Evolutionary conservation across 2,113 vertebrate species (phyloP).

Genomic region (Cyprinus carpio): DNA sequence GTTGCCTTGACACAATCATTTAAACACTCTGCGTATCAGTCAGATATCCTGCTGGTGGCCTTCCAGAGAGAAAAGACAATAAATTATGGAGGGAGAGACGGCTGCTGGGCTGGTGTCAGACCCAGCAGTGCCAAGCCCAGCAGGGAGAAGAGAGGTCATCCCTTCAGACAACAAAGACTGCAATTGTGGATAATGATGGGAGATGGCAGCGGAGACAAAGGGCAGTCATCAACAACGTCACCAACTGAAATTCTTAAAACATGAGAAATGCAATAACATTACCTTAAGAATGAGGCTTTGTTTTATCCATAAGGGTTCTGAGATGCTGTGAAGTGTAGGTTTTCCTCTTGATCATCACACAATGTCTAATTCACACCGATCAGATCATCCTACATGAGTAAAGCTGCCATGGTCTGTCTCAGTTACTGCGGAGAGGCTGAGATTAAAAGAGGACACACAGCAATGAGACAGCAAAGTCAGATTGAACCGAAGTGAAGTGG

Average conservation of each 20-base stretch:
- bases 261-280: constrained; percentile 17
- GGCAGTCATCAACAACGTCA: constrained; percentile 19
- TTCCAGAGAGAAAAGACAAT: constrained; percentile 9
- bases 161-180: constrained; percentile 50
- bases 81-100: not conserved
- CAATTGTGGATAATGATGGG: constrained; percentile 50
- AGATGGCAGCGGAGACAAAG: constrained; percentile 40
- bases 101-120: constrained; percentile 23
- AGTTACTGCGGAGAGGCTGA: not conserved
- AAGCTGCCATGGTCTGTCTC: not conserved
- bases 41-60: not conserved
- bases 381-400: not conserved
- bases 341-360: not conserved
- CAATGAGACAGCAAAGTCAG: not conserved
- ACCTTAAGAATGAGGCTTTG: not conserved
- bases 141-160: constrained; percentile 44
- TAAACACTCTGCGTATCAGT: not conserved
- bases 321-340: constrained; percentile 1
- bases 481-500: not conserved
- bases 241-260: not conserved
- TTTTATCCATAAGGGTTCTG: not conserved
- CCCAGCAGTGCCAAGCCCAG: constrained; percentile 44
- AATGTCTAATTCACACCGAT: not conserved
- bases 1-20: not conserved
- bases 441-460: not conserved